Base-by-base conservation (phyloP, 2,113 vertebrate genomes). In the Calcarius ornatus region DNA sequence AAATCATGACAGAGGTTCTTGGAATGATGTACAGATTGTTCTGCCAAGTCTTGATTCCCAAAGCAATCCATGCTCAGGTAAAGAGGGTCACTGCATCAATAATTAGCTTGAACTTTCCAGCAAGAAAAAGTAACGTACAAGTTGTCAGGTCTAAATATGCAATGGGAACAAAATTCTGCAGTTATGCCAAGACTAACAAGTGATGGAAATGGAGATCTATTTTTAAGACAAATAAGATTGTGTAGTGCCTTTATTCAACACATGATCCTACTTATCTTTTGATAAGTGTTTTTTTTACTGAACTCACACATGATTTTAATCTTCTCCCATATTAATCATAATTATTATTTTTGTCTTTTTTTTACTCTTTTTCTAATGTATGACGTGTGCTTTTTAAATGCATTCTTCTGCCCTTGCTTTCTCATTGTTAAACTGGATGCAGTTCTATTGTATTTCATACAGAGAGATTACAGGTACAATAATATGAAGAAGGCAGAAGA, bases 111-210 rank as follows among this genome's bases (percentile, higher is more conserved):
- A 86, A 56, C 85, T 86, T 95, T 92, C 95, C 92, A 86, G 65
- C 80, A 94, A 93, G 65, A 86, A 92, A 81, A 88, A 72, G 31
- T 40, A 90, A 90, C 1, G 1, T 54, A 47, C 80, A 61, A 81
- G 53, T 85, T 79, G 25, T 96, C 60, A 71, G 76, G 56, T 92
- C 86, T 94, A 92, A 92, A 94, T 93, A 90, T 78, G 45, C 28
- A 88, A 45, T 88, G 80, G 82, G 93, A 93, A 95, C 85, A 96
- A 83, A 93, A 88, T 90, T 94, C 57, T 81, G 64, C 48, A 88
- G 37, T 71, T 88, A 75, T 86, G 88, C 93, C 90, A 95, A 96
- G 70, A 92, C 76, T 76, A 96, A 95, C 90, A 95, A 93, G 76
- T 69, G 51, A 57, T 96, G 57, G 79, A 93, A 93, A n/a, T 12